A percentile compares a stretch with the other conserved stretches of the same genome.
phyloP scores from a whole-genome alignment of 2,113 vertebrate species.

The Narcine bancroftii region DNA sequence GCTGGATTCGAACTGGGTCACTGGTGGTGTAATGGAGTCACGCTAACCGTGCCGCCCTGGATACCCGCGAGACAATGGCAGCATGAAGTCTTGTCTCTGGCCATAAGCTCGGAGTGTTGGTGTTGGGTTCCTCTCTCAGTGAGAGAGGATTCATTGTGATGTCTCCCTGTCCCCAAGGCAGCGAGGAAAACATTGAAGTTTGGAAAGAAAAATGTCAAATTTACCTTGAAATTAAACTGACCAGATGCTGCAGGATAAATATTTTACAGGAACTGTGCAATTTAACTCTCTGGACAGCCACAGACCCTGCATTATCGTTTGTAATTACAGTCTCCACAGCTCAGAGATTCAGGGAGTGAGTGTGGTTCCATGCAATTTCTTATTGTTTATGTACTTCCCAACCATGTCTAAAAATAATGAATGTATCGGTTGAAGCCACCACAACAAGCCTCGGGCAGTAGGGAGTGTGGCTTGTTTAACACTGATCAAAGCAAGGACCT shows the following conservation, averaged over 20 bases:
- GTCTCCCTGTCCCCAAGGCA: too few species aligned
- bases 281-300: neutral
- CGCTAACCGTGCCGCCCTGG: too few species aligned
- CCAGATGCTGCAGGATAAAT: constrained; percentile 21
- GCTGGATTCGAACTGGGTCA: too few species aligned
- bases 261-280: neutral
- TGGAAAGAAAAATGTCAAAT: neutral
- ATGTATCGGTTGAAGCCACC: too few species aligned
- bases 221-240: neutral
- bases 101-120: too few species aligned
- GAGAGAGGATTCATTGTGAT: too few species aligned
- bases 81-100: too few species aligned
- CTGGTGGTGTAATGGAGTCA: too few species aligned
- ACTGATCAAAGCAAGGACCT: neutral
- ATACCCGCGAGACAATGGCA: too few species aligned
- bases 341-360: neutral
- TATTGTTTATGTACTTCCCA: neutral
- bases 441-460: neutral
- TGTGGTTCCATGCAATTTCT: neutral
- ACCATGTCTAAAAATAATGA: neutral
- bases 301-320: neutral
- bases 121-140: too few species aligned
- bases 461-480: neutral
- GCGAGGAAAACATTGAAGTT: too few species aligned
- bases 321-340: neutral